Conservation (phyloP, 2,797 vertebrate species). For the Platyrinchus mystaceus region DNA sequence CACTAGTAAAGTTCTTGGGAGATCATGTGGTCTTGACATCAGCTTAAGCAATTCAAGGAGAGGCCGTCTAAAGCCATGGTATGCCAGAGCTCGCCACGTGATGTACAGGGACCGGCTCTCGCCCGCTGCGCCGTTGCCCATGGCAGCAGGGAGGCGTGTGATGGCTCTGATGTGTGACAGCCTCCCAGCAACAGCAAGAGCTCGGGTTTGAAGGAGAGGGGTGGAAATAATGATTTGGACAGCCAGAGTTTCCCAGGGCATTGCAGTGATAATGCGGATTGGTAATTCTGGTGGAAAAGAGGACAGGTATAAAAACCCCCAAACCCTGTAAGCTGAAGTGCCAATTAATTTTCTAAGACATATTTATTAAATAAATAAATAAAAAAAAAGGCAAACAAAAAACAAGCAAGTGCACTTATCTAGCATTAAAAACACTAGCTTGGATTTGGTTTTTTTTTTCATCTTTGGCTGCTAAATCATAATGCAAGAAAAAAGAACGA, state of each 20-base stretch:
- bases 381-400: too few species aligned
- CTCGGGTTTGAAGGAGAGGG: background rate
- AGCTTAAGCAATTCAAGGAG: background rate
- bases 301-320: background rate
- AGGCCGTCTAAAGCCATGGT: background rate
- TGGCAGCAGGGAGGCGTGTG: slow-evolving; percentile 68
- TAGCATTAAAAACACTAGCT: background rate
- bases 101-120: background rate
- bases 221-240: slow-evolving; percentile 21
- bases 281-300: background rate
- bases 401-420: accelerated
- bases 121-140: background rate
- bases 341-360: background rate
- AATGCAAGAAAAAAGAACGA: background rate
- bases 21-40: background rate
- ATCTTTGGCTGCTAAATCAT: background rate
- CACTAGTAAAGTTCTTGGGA: background rate
- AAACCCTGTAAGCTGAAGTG: background rate
- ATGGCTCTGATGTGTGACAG: slow-evolving; percentile 17
- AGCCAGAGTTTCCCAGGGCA: background rate
- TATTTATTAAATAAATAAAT: background rate
- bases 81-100: background rate
- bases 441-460: background rate
- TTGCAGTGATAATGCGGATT: background rate
- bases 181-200: background rate